Evolutionary conservation across 2,113 vertebrate species (phyloP), one percentile per base, ranked within the genome.

Genomic region (Protobothrops mucrosquamatus): DNA sequence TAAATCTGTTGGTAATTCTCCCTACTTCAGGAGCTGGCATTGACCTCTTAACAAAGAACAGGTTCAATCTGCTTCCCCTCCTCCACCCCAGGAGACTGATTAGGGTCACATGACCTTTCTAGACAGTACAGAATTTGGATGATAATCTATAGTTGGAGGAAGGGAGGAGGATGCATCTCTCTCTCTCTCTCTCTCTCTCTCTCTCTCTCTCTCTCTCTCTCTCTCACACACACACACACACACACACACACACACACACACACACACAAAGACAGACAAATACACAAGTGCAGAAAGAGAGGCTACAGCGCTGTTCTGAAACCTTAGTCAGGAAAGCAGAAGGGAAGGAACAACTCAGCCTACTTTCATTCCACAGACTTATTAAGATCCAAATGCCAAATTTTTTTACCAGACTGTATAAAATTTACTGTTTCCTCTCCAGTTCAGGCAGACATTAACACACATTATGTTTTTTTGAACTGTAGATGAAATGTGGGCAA

Each of bases 21-120:
- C 97, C 97, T 96, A 97, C 96, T 96, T 93, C 93, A 96, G 97
- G 97, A 97, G 98, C 97, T 93, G 94, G 95, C 96, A 93, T 95
- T 98, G 98, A 98, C 98, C 98, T 98, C 98, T 96, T 97, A 98
- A 98, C 98, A 98, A 97, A 98, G 98, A 98, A 98, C 98, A 98
- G 98, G 97, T 98, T 98, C 94, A 96, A 98, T 97, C 97, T 96
- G 96, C 97, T 95, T 96, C 97, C 98, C 97, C 96, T 97, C 98
- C 98, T 96, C 98, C 97, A 94, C 95, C 90, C 91, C 90, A 92
- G 96, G 97, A 97, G 97, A 97, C 97, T 97, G 97, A 97, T 98
- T 97, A 97, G 98, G 98, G 98, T 98, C 98, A 98, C 97, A 97
- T 98, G 98, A 98, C 98, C 98, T 98, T 97, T 98, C 97, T 97